These are phyloP conservation scores for Pseudomyrmex sp. DNA, from an alignment of 1,140 invertebrate genomes.

Conservation along the genomic window DNA sequence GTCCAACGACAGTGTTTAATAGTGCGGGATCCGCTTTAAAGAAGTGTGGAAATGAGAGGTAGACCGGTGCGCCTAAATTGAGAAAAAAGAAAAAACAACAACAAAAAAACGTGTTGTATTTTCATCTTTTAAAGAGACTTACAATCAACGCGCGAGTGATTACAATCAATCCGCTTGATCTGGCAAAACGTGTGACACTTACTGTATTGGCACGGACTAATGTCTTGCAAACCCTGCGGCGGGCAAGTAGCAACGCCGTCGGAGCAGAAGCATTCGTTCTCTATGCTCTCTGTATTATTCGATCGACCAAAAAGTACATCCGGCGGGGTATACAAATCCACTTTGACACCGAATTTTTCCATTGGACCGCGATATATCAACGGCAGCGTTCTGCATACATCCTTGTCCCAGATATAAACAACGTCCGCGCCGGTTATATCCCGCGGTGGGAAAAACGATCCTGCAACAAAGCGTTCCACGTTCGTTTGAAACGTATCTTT, in stretches of 20 bases:
- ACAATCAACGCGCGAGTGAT: too few species aligned
- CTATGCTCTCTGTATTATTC: constrained; percentile 86
- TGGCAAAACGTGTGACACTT: constrained; percentile 71
- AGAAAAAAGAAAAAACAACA: not conserved
- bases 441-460: constrained; percentile 92
- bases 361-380: constrained; percentile 89
- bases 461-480: constrained; percentile 67
- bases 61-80: constrained; percentile 92
- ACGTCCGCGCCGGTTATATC: constrained; percentile 90
- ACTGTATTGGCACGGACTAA: constrained; percentile 95
- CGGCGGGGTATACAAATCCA: constrained; percentile 90
- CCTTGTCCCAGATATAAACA: constrained; percentile 93
- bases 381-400: constrained; percentile 92
- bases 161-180: too few species aligned
- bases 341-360: constrained; percentile 89
- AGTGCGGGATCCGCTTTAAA: constrained; percentile 92
- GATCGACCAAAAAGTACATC: constrained; percentile 89
- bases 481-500: too few species aligned
- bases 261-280: constrained; percentile 93
- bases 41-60: constrained; percentile 95
- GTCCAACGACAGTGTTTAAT: constrained; percentile 89
- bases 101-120: not conserved
- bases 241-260: constrained; percentile 88
- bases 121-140: too few species aligned
- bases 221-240: constrained; percentile 91